Evolutionary conservation across 2,888 invertebrate species (phyloP), one percentile per base, ranked within the genome.

Genomic region (Drymonia ruficornis): DNA sequence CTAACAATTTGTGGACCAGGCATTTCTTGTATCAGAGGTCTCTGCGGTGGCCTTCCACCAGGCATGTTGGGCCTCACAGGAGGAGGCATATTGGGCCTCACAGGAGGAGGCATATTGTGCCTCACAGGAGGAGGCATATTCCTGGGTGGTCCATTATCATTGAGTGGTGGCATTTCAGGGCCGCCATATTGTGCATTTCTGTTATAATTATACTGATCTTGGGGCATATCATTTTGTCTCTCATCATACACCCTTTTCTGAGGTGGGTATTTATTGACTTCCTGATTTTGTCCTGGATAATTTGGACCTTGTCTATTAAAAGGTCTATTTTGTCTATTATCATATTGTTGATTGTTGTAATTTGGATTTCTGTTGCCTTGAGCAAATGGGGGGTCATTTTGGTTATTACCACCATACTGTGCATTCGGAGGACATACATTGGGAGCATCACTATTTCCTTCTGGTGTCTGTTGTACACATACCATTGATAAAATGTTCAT

Each of bases 401-500:
- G 63, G 50, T 65, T 73, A 38, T 60, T 60, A 47, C 56, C 59
- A 59, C 62, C 59, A 54, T 56, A 61, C 16, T 60, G 46, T 16
- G 52, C 59, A 58, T 59, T 59, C 19, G 34, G 16, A 15, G n/a
- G 18, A 48, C 49, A 44, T 43, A 50, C 46, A 57, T 59, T 55
- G 13, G 58, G 12, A 40, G 54, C 47, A 34, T 44, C 73, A 67
- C 71, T 78, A 42, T 47, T 23, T 1, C 49, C 13, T 9, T 59
- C 61, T 48, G 61, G 55, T n/a, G 55, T 50, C 40, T 51, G 58
- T 55, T 70, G 59, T 9, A 68, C 80, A 57, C 80, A 70, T 49
- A 92, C 86, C 78, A 90, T 87, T 23, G 94, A 94, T 23, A 95
- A 81, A 70, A 95, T 94, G 70, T 93, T 94, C 84, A 95, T 88